phyloP scores from a whole-genome alignment of 2,113 vertebrate species.

The Datnioides undecimradiatus region DNA sequence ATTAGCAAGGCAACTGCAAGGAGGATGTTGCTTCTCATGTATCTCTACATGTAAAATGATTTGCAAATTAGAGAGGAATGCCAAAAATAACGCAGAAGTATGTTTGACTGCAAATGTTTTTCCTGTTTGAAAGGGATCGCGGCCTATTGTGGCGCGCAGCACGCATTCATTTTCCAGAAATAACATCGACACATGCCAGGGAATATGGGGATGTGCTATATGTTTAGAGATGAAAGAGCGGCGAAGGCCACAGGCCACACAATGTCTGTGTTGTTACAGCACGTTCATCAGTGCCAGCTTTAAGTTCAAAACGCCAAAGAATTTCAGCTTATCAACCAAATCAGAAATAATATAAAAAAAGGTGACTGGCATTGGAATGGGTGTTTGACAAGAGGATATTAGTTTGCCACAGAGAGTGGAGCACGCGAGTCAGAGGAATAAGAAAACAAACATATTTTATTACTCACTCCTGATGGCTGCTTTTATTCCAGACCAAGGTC shows the following conservation, averaged over 20 bases:
- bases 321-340: slow-evolving; percentile 32
- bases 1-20: neutral
- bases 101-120: slow-evolving; percentile 13
- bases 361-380: slow-evolving; percentile 22
- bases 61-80: slow-evolving; percentile 41
- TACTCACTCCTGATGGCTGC: neutral
- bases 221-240: slow-evolving; percentile 45
- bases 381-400: slow-evolving; percentile 52
- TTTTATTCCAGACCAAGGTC: slow-evolving; percentile 20
- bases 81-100: slow-evolving; percentile 40
- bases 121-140: slow-evolving; percentile 2
- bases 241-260: slow-evolving; percentile 39
- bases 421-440: slow-evolving; percentile 32
- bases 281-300: neutral
- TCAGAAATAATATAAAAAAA: slow-evolving; percentile 15
- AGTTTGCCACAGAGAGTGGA: slow-evolving; percentile 43
- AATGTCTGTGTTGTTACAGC: slow-evolving; percentile 47
- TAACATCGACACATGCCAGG: slow-evolving; percentile 40
- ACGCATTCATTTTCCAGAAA: slow-evolving; percentile 41
- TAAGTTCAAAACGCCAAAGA: slow-evolving; percentile 17
- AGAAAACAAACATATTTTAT: slow-evolving; percentile 15
- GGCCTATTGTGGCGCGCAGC: slow-evolving; percentile 3
- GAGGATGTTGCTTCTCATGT: slow-evolving; percentile 27
- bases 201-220: slow-evolving; percentile 40
- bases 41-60: slow-evolving; percentile 34